Evolutionary conservation across 2,113 vertebrate genomes (phyloP).

Genomic region (Festucalex cinctus): DNA sequence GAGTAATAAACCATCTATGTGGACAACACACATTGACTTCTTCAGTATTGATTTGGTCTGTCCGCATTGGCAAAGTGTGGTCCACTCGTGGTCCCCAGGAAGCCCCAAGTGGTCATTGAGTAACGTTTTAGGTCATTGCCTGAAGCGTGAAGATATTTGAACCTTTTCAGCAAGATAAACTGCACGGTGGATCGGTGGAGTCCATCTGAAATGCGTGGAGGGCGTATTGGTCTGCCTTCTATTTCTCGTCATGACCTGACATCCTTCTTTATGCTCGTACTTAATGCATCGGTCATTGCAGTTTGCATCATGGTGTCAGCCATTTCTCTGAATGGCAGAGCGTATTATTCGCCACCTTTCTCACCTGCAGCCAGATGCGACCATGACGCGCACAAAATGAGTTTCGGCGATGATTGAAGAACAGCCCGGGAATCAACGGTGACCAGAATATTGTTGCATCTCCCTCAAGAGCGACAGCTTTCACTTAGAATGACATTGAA

Average conservation of each 20-base stretch:
- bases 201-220: slow-evolving; percentile 63
- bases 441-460: slow-evolving; percentile 7
- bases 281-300: slow-evolving; percentile 63
- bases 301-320: slow-evolving; percentile 57
- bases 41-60: no score
- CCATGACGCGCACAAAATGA: slow-evolving; percentile 32
- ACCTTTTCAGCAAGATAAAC: not conserved
- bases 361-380: slow-evolving; percentile 28
- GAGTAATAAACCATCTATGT: no score
- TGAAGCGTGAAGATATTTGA: not conserved
- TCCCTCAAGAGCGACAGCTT: not conserved
- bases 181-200: slow-evolving; percentile 24
- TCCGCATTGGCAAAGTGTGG: no score
- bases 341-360: slow-evolving; percentile 41
- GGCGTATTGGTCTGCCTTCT: slow-evolving; percentile 51
- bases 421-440: slow-evolving; percentile 22
- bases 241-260: slow-evolving; percentile 71
- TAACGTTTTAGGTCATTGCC: no score
- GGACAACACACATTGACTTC: no score
- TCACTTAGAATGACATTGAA: not conserved
- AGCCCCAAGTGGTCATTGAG: no score
- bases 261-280: slow-evolving; percentile 60
- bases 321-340: slow-evolving; percentile 43
- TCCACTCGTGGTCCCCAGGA: no score
- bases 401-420: slow-evolving; percentile 24